A percentile compares a stretch with the other conserved stretches of the same genome.
phyloP scores from a whole-genome alignment of 1,140 invertebrate species.

The Daktulosphaira vitifoliae region DNA sequence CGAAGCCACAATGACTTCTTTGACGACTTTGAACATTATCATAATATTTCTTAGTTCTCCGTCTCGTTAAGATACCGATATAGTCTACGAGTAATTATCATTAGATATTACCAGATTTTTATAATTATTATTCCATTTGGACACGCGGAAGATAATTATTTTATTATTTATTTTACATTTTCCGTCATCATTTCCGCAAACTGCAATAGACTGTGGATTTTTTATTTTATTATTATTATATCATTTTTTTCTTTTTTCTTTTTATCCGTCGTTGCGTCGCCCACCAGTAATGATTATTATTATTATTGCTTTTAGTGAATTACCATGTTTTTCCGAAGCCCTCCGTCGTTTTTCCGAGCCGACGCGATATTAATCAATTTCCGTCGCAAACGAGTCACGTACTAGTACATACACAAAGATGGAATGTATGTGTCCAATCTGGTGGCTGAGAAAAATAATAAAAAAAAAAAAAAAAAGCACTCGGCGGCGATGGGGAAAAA shows the following conservation, averaged over 20 bases:
- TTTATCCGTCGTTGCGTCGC: neutral
- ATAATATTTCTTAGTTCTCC: too few relatives aligned
- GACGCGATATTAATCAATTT: constrained; percentile 15
- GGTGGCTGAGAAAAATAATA: neutral
- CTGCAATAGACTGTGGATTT: too few relatives aligned
- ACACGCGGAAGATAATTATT: too few relatives aligned
- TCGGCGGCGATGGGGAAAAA: neutral
- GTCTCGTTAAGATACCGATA: too few relatives aligned
- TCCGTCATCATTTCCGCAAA: too few relatives aligned
- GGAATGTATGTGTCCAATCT: neutral
- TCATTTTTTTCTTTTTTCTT: neutral
- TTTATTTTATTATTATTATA: too few relatives aligned
- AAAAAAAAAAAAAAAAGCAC: constrained; percentile 8
- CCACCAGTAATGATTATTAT: neutral
- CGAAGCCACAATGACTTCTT: neutral
- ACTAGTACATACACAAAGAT: neutral
- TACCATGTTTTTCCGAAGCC: neutral
- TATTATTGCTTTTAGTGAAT: constrained; percentile 10
- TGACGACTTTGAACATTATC: too few relatives aligned
- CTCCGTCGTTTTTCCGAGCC: constrained; percentile 1
- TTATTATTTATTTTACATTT: too few relatives aligned
- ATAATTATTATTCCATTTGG: too few relatives aligned
- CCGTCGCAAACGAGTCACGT: constrained; percentile 16
- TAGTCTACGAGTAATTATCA: too few relatives aligned
- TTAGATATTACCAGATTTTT: too few relatives aligned